Evolutionary conservation across 2,888 invertebrate species (phyloP).

Genomic region (Lypha dubia): DNA sequence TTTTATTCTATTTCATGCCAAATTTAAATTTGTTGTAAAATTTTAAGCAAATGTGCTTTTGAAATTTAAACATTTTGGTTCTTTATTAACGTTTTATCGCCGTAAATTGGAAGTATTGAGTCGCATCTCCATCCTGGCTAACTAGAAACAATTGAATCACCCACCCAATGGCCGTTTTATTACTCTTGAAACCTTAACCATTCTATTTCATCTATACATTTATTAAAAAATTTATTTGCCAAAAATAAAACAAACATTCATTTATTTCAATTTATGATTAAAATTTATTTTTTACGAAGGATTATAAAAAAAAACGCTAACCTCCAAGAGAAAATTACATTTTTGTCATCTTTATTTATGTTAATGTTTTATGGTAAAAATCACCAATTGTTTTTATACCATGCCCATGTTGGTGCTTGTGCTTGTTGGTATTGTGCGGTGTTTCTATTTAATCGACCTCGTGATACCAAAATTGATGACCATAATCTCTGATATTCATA

Average conservation of each 20-base stretch:
- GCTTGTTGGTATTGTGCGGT: background rate
- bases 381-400: conserved; percentile 60
- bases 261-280: background rate
- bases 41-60: background rate
- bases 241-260: background rate
- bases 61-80: background rate
- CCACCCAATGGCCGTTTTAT: too few species aligned
- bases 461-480: conserved; percentile 81
- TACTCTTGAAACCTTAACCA: too few species aligned
- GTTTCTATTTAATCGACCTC: conserved; percentile 64
- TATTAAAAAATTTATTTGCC: background rate
- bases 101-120: too few species aligned
- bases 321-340: background rate
- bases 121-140: too few species aligned
- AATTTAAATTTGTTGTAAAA: background rate
- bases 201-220: background rate
- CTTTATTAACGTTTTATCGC: background rate
- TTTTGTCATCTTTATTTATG: conserved; percentile 46
- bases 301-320: background rate
- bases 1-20: background rate
- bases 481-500: conserved; percentile 77
- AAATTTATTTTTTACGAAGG: conserved; percentile 5
- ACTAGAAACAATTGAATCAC: too few species aligned
- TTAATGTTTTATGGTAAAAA: conserved; percentile 52
- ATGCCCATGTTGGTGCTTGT: background rate